Evolutionary conservation across 2,888 invertebrate genomes (phyloP), one percentile per base, ranked within the genome.

Genomic region (Epistrophella euchroma): DNA sequence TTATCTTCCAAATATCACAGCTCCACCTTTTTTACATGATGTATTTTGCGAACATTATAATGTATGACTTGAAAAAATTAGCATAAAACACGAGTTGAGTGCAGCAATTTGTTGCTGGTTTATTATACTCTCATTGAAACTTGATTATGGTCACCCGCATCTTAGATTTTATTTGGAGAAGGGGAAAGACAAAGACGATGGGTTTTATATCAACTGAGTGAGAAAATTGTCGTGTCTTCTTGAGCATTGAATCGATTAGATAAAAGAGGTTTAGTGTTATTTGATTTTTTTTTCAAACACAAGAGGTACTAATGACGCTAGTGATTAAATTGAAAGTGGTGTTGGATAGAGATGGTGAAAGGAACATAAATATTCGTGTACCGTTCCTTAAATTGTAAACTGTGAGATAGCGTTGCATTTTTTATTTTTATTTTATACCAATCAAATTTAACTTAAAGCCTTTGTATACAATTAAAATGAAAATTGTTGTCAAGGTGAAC

Each of bases 61-160:
- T n/a, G n/a, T n/a, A n/a, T n/a, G n/a, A 28, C 15, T 52, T 22
- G 11, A 32, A 62, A 66, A 62, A 66, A 75, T 84, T 74, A 71
- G 32, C 84, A 79, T 84, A 75, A 70, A 52, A 74, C 70, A 47
- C 68, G 68, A 70, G 32, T 62, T 72, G 78, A 75, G 40, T 60
- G 58, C 80, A 84, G 80, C 84, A 75, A 79, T 84, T 84, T 84
- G 75, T 71, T 74, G 60, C 62, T 66, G 47, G 52, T 66, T 73
- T 66, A 35, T 66, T 47, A 11, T 22, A 60, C 19, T 17, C 19
- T 15, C 32, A 50, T 55, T 15, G 45, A 60, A 40, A 28, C 45
- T 45, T 17, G 62, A 62, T 17, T 43, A 64, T 60, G 81, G 85
- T 85, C 81, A 85, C 80, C 85, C 81, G 72, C 81, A 73, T 81